Evolutionary conservation across 2,113 vertebrate genomes (phyloP), one percentile per base, ranked within the genome.

Genomic region (Chinchilla lanigera): DNA sequence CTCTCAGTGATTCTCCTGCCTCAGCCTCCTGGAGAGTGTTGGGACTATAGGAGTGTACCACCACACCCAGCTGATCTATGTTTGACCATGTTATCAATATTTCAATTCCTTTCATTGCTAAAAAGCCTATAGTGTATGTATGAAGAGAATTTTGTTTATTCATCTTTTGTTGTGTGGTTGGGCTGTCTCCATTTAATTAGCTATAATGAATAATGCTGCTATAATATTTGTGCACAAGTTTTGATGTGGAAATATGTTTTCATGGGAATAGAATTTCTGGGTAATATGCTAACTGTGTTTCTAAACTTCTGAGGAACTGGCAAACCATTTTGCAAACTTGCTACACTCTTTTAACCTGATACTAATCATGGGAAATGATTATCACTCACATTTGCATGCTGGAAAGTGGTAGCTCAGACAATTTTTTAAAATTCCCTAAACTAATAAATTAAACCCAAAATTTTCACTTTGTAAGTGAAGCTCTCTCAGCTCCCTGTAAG

Each of bases 401-500:
- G 60, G 24, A 9, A 94, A 87, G 35, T 89, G 44, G 35, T 95
- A 38, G n/a, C 28, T 17, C 35, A 71, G 56, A 87, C 33, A 71
- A 50, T 33, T 95, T 95, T 35, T 20, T 35, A 35, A 35, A 52
- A 52, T 80, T 80, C 30, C 30, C 9, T 65, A 60, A 89, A 16
- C 14, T 60, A 84, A 41, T 88, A 90, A 96, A 47, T 50, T 44
- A 63, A 28, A 19, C 58, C 30, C 13, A 33, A 73, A 56, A 41
- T 87, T 56, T 84, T 67, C 11, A 86, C 28, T 61, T 30, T 75
- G 87, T 60, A 92, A 86, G 20, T 38, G 28, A 94, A 88, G 14
- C 30, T 30, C 12, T 92, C 19, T 94, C 87, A 44, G 38, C 73
- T 92, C 93, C 30, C 69, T 84, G 86, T 86, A 86, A 93, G 87